Base-by-base conservation (phyloP, 2,797 vertebrate species). In the Crenichthys baileyi region DNA sequence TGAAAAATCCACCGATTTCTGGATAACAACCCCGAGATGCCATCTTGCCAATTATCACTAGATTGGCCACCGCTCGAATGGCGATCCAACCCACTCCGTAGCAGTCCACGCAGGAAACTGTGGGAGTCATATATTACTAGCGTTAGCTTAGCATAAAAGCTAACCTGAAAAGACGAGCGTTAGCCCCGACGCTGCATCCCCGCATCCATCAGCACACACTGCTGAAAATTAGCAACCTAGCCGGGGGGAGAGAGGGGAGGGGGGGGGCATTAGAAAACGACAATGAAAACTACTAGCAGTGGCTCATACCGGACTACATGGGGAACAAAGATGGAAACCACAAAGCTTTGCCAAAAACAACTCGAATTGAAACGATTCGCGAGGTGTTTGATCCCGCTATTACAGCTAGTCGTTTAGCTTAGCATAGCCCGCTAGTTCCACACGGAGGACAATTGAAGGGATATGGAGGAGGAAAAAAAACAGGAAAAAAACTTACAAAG, bases 1-100 rank as follows among this genome's bases (percentile, higher is more conserved):
- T 96, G 95, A 95, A 95, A 75, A 92, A 92, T 88, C 93, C 89
- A 86, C 80, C 84, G 90, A 91, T 92, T 92, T 94, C 89, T 87
- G 82, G 87, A 92, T 91, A 91, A 89, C 90, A 92, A 93, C 88
- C 88, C 82, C 75, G 87, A 87, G 92, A 93, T 94, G 92, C 93
- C 93, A 94, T 93, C 92, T 93, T 93, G 90, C 89, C 89, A 93
- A 90, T 93, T 93, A 93, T 83, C 73, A 55, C 74, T 76, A 83
- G 68, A 90, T 89, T 87, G 80, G 83, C 88, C 8, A 26, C 65
- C 44, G 76, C 79, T 87, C 85, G 83, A 82, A 81, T 39, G 70
- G 67, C 73, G 63, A 67, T 71, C 46, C 55, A 20, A 60, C 56
- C 65, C 84, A 73, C 79, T 77, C 87, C 70, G 39, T 70, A 78